A percentile compares a stretch with the other conserved stretches of the same genome.
phyloP scores from a whole-genome alignment of 1,140 invertebrate species.

The Orius insidiosus region DNA sequence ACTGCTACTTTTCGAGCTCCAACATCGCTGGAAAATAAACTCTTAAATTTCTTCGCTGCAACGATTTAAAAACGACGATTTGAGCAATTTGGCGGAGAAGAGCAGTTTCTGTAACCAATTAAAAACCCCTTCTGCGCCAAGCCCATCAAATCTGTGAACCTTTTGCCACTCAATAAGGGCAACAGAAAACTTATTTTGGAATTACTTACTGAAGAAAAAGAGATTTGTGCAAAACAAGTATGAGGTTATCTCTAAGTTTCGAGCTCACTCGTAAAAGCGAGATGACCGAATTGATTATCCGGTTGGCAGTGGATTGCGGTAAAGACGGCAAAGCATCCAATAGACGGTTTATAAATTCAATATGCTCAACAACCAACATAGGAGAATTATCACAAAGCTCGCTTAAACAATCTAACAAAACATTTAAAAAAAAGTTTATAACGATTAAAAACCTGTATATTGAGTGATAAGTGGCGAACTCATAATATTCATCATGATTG shows the following conservation, averaged over 20 bases:
- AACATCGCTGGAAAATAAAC: slow-evolving; percentile 13
- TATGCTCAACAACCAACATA: slow-evolving; percentile 29
- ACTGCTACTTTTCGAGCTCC: slow-evolving; percentile 33
- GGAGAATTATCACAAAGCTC: slow-evolving; percentile 29
- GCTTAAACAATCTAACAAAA: slow-evolving; percentile 30
- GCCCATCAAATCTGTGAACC: no score
- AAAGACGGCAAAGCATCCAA: slow-evolving; percentile 31
- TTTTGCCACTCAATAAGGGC: no score
- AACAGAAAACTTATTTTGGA: no score
- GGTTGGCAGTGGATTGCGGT: slow-evolving; percentile 25
- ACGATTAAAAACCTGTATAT: slow-evolving; percentile 29
- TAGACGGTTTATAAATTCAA: slow-evolving; percentile 27
- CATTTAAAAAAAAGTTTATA: background rate
- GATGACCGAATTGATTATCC: slow-evolving; percentile 31
- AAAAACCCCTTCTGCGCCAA: no score
- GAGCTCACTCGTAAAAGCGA: slow-evolving; percentile 29
- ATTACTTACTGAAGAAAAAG: slow-evolving; percentile 31
- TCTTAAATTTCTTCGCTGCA: slow-evolving; percentile 1
- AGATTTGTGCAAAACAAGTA: slow-evolving; percentile 36
- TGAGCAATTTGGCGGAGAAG: no score
- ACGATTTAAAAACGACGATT: slow-evolving; percentile 5
- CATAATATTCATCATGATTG: slow-evolving; percentile 30
- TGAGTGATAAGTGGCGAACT: slow-evolving; percentile 26
- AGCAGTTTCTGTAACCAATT: no score
- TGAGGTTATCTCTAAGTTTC: slow-evolving; percentile 30